Conservation (phyloP, 2,113 vertebrate species). For the Aspiorhynchus laticeps region DNA sequence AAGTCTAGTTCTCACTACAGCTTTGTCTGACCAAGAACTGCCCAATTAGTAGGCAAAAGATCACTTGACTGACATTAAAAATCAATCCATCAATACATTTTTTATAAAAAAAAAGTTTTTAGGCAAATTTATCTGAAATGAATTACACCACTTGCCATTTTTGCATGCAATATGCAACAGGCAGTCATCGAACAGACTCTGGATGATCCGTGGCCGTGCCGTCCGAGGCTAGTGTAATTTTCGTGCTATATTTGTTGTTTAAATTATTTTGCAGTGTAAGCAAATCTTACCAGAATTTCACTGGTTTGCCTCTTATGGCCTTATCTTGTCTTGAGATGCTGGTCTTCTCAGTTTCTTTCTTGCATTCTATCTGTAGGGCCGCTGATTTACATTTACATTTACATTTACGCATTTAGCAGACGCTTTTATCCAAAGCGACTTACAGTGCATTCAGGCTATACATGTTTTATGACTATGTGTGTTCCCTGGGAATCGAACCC, state of each 20-base stretch:
- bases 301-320: neutral
- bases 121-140: neutral
- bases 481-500: too few relatives aligned
- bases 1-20: neutral
- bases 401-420: too few relatives aligned
- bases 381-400: too few relatives aligned
- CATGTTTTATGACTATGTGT: too few relatives aligned
- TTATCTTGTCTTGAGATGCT: constrained; percentile 11
- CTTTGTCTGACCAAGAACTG: constrained; percentile 2
- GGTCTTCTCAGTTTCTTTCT: neutral
- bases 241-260: neutral
- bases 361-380: neutral
- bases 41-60: neutral
- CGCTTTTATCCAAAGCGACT: too few relatives aligned
- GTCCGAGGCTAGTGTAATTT: neutral
- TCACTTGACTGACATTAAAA: neutral
- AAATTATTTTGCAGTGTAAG: neutral
- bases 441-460: too few relatives aligned
- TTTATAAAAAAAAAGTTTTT: too few relatives aligned
- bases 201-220: neutral
- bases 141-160: neutral
- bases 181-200: neutral
- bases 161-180: neutral
- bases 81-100: neutral
- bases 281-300: neutral